Base-by-base conservation (phyloP, 2,113 vertebrate species). In the Pseudorasbora parva region DNA sequence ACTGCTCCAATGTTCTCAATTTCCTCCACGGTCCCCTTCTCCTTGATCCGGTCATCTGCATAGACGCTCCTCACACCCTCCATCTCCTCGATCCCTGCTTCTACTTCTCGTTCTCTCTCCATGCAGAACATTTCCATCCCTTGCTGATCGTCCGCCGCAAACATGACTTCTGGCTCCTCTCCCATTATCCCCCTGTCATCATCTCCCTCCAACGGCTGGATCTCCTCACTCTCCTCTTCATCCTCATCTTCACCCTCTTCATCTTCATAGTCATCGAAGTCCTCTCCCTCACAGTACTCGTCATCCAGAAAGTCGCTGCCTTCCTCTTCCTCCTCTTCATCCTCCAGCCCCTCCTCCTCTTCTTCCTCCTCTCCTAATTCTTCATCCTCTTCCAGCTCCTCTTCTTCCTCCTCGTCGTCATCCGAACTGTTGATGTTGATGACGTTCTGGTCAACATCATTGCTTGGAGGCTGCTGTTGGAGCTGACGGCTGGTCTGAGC, bases 351-450 rank as follows among this genome's bases (percentile, higher is more conserved):
- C 2, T 95, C 95, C 47, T 92, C 93, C 11, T 92, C 89, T 4
- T 94, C 94, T 51, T 95, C 94, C 15, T 94, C 93, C 0, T 95
- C 94, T 0, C 94, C 94, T 56, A 95, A 91, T 2, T 96, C 95
- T 14, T 93, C 87, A 0, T 95, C 95, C 2, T 95, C 94, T 15
- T 96, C 95, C 6, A 93, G 91, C 11, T 93, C 91, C 0, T 94
- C 93, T 1, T 95, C 95, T 0, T 96, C 96, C 0, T 96, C 95
- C 5, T 97, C 95, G 4, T 97, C 96, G 0, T 97, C 96, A 4
- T 97, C 96, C 0, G 95, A 95, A 90, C 96, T 97, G 88, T 97
- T 97, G 78, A 97, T 97, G 87, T 97, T 96, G 86, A 97, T 97
- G 76, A 97, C 94, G 0, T 94, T 93, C 0, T 95, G 92, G 54